Base-by-base conservation (phyloP, 2,888 invertebrate genomes). In the Dusona sp. region DNA sequence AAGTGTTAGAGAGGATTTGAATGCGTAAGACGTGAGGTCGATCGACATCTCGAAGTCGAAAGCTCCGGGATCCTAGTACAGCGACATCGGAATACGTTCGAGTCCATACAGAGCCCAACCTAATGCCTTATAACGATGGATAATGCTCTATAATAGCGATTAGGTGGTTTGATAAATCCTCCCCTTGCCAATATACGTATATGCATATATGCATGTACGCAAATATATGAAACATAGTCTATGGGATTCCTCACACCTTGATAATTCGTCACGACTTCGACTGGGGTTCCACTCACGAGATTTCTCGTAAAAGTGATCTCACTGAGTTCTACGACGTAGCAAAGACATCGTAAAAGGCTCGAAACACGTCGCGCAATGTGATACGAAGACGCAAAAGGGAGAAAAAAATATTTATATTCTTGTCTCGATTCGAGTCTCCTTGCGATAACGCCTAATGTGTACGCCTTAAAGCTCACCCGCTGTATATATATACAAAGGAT, bases 371-470 rank as follows among this genome's bases (percentile, higher is more conserved):
- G 38, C 54, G 25, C 22, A 33, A 61, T 33, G 61, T 33, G 79
- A 72, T 72, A 64, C 79, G 48, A 61, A 57, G 29, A 68, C 29
- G 22, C 29, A 25, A 29, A 67, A 19, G 45, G 36, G 54, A 48
- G 54, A 29, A 36, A 54, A 42, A 74, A 54, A 48, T 48, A 75
- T 38, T 42, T 82, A 16, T 61, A 61, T 61, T 78, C 45, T 65
- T 42, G 65, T 45, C 86, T 87, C 84, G 82, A 87, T 87, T 87
- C 87, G 82, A 75, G 75, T 82, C 72, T 68, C 79, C 74, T 84
- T 54, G 79, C 79, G 84, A 87, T 84, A 84, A 84, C 75, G 84
- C 57, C 64, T 84, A 82, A 87, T 87, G 84, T 82, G 80, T 72
- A 84, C 79, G 81, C 75, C 61, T 65, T 25, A 72, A 82, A 87